These are phyloP conservation scores for Prietella phreatophila DNA, from an alignment of 2,113 vertebrate species.

Conservation along the genomic window DNA sequence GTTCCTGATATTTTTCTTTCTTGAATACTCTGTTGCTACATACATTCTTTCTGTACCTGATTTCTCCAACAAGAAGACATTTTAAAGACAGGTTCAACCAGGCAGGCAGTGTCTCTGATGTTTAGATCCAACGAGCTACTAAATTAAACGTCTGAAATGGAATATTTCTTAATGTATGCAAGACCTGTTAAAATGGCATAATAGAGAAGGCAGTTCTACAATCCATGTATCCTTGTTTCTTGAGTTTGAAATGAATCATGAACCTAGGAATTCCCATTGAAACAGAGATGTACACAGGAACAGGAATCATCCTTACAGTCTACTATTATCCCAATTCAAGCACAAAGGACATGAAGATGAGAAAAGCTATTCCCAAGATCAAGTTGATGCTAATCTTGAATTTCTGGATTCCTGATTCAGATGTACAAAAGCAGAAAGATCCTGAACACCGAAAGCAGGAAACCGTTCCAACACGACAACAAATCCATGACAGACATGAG, in stretches of 20 bases:
- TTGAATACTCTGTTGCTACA: not conserved
- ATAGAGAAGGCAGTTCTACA: constrained; percentile 32
- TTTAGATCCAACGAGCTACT: constrained; percentile 5
- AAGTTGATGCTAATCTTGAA: not conserved
- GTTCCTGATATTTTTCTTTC: not conserved
- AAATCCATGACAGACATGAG: constrained; percentile 8
- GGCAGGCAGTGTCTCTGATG: constrained; percentile 34
- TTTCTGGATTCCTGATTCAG: not conserved
- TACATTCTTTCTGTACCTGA: constrained; percentile 52
- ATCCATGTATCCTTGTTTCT: constrained; percentile 16
- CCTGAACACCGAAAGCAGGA: constrained; percentile 5
- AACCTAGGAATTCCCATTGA: constrained; percentile 15
- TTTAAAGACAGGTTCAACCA: constrained; percentile 18
- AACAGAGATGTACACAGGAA: not conserved
- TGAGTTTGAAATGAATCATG: not conserved
- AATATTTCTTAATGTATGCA: constrained; percentile 1
- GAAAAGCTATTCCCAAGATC: not conserved
- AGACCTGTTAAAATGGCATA: not conserved
- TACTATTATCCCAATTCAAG: not conserved
- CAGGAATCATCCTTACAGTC: not conserved
- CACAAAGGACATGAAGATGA: not conserved
- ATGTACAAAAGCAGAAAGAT: not conserved
- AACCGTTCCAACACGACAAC: not conserved
- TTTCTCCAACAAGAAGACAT: constrained; percentile 59
- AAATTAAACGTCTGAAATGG: not conserved